Conservation (phyloP, 2,113 vertebrate genomes). For the Centropus bengalensis region DNA sequence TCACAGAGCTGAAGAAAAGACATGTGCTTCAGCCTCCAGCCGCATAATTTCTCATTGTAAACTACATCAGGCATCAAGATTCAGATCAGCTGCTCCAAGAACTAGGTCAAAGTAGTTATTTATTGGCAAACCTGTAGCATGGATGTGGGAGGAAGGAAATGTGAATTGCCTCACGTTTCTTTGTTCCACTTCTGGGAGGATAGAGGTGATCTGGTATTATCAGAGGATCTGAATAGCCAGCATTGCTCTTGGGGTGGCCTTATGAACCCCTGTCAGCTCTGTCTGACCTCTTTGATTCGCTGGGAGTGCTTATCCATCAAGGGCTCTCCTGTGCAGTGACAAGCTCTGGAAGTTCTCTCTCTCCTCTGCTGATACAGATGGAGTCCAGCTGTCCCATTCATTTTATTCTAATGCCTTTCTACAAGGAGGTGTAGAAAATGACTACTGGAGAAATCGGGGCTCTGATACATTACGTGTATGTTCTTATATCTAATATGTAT, state of each 20-base stretch:
- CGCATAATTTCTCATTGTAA: not conserved
- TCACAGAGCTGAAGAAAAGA: not conserved
- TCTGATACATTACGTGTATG: not conserved
- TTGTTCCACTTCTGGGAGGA: not conserved
- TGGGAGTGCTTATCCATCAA: not conserved
- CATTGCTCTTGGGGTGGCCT: not conserved
- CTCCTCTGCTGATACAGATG: not conserved
- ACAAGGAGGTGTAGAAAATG: not conserved
- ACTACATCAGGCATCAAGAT: not conserved
- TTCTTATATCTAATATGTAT: not conserved
- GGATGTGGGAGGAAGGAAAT: not conserved
- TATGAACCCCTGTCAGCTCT: accelerated
- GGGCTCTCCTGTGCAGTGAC: not conserved
- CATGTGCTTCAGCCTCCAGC: not conserved
- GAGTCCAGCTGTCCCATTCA: not conserved
- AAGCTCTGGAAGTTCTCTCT: not conserved
- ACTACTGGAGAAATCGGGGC: not conserved
- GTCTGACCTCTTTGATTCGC: not conserved
- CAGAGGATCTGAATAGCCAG: not conserved
- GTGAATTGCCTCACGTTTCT: not conserved
- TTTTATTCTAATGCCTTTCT: not conserved
- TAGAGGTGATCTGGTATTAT: not conserved
- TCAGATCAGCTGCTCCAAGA: not conserved
- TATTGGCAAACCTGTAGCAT: not conserved
- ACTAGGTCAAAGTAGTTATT: not conserved